Base-by-base conservation (phyloP, 2,888 invertebrate genomes). In the Girardia tigrina region DNA sequence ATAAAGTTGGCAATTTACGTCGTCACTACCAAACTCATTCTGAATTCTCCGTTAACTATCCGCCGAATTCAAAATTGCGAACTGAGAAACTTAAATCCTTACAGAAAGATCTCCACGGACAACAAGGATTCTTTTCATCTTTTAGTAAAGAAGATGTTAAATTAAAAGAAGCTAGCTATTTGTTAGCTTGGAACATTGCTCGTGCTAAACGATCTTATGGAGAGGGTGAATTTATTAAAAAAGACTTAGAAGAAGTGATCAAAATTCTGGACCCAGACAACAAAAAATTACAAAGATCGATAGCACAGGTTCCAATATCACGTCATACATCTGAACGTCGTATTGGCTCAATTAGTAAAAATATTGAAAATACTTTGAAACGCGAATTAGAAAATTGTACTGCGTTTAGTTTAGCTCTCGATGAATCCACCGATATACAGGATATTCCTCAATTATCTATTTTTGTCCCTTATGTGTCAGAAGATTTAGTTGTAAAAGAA, bases 1-100 rank as follows among this genome's bases (percentile, higher is more conserved):
- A 20, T 56, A 56, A 56, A 56, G 56, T 56, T 56, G 56, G 56
- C 6, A 56, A 56, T 56, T 56, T 56, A 56, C n/a, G 56, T n/a
- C n/a, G 56, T n/a, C 56, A 56, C 23, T 56, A 56, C 56, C 56
- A 4, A 8, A 23, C 56, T 2, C 56, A 56, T 4, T n/a, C 8
- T n/a, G n/a, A 56, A 20, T 56, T 56, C 56, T 23, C n/a, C 23
- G n/a, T 23, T 2, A n/a, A 56, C n/a, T 56, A 56, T 16, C 56
- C 56, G n/a, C 20, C n/a, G 23, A 56, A 56, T 20, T 20, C 56
- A 56, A 56, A 56, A 23, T 12, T 56, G 23, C n/a, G 56, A n/a
- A 23, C n/a, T n/a, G n/a, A 12, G n/a, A 56, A 56, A 56, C n/a
- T 56, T 56, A n/a, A 56, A 36, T 16, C 36, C n/a, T 56, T 56